Evolutionary conservation across 1,140 invertebrate genomes (phyloP).

Genomic region (Diachasmimorpha longicaudata): DNA sequence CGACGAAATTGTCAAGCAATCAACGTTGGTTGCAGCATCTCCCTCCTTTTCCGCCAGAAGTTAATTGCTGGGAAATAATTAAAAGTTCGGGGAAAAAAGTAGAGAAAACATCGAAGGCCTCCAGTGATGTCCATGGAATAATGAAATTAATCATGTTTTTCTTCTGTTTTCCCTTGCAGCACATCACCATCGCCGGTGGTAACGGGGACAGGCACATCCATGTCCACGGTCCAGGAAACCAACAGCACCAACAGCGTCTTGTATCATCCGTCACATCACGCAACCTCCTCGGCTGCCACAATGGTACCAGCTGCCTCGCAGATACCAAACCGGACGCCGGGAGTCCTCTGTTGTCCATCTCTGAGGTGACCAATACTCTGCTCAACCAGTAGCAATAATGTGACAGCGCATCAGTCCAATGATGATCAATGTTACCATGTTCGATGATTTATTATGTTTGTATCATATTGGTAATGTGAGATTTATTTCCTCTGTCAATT

Average conservation of each 20-base stretch:
- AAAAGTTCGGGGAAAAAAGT: too few species aligned
- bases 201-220: slow-evolving; percentile 51
- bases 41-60: too few species aligned
- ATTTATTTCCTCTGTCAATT: not conserved
- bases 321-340: slow-evolving; percentile 71
- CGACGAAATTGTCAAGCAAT: too few species aligned
- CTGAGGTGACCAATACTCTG: slow-evolving; percentile 81
- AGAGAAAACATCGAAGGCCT: too few species aligned
- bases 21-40: too few species aligned
- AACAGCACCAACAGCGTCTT: slow-evolving; percentile 44
- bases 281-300: slow-evolving; percentile 47
- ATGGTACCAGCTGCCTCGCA: slow-evolving; percentile 61
- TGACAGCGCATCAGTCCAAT: slow-evolving; percentile 26
- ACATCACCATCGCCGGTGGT: slow-evolving; percentile 52
- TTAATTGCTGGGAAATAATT: too few species aligned
- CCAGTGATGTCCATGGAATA: too few species aligned
- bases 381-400: slow-evolving; percentile 69
- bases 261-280: slow-evolving; percentile 48
- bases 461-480: slow-evolving; percentile 9
- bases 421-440: slow-evolving; percentile 10
- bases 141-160: too few species aligned
- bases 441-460: slow-evolving; percentile 10
- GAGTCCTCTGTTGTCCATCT: slow-evolving; percentile 83
- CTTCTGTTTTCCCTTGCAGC: slow-evolving; percentile 44
- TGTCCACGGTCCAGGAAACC: slow-evolving; percentile 38